These are phyloP conservation scores for Acleris cristana DNA, from an alignment of 2,888 invertebrate genomes.

Conservation along the genomic window DNA sequence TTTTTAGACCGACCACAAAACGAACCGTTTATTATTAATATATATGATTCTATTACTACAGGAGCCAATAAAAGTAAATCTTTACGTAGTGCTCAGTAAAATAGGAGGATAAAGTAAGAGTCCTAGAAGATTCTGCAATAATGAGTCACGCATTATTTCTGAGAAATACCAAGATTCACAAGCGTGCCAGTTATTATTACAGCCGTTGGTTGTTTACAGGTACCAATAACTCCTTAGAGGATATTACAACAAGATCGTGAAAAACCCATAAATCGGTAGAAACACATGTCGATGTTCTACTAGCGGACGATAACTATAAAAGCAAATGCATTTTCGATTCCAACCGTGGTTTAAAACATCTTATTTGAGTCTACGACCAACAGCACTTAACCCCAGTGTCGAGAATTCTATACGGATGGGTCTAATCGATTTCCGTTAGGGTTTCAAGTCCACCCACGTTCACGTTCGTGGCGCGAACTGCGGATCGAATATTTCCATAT, in stretches of 20 bases:
- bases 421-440: conserved; percentile 71
- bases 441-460: conserved; percentile 70
- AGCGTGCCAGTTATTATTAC: not conserved
- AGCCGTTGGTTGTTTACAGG: not conserved
- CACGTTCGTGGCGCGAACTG: conserved; percentile 45
- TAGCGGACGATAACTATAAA: conserved; percentile 24
- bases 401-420: conserved; percentile 65
- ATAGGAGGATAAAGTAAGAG: conserved; percentile 1
- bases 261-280: conserved; percentile 1
- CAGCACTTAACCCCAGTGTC: conserved; percentile 70
- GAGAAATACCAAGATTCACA: not conserved
- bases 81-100: not conserved
- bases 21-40: not conserved
- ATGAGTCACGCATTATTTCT: not conserved
- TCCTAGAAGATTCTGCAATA: not conserved
- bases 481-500: conserved; percentile 33
- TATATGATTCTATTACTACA: not conserved
- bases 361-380: conserved; percentile 67
- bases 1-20: not conserved
- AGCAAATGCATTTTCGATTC: conserved; percentile 40
- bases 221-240: not conserved
- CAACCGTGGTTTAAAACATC: conserved; percentile 56
- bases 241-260: not conserved
- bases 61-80: too few species aligned
- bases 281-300: conserved; percentile 20